Conservation (phyloP, 2,113 vertebrate genomes). For the Platysternon megacephalum region DNA sequence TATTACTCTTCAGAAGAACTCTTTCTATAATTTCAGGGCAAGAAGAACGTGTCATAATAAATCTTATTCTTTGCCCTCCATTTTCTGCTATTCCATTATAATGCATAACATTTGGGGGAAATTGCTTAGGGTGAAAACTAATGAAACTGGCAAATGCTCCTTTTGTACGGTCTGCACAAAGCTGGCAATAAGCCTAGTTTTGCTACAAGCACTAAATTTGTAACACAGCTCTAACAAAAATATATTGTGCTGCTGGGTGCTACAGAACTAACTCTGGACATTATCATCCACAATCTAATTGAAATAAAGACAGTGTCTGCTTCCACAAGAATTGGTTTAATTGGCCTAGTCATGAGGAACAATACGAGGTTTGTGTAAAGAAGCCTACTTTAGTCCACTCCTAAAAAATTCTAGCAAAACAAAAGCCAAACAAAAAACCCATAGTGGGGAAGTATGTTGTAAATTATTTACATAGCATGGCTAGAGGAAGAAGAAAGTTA, state of each 20-base stretch:
- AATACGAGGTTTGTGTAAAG: slow-evolving; percentile 14
- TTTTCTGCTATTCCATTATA: not conserved
- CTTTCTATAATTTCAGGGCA: not conserved
- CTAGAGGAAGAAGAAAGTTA: not conserved
- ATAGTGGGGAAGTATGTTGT: not conserved
- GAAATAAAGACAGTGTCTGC: slow-evolving; percentile 14
- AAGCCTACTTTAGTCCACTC: slow-evolving; percentile 6
- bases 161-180: not conserved
- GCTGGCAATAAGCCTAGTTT: not conserved
- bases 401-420: slow-evolving; percentile 2
- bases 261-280: not conserved
- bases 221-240: not conserved
- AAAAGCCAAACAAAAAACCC: not conserved
- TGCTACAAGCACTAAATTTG: not conserved
- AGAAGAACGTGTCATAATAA: not conserved
- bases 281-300: slow-evolving; percentile 9
- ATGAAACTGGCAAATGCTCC: not conserved
- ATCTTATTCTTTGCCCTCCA: not conserved
- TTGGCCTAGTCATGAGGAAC: not conserved
- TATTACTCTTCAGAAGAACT: not conserved
- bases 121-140: not conserved
- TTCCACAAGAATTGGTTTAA: slow-evolving; percentile 28
- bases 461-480: slow-evolving; percentile 27
- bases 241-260: not conserved
- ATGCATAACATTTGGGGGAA: not conserved